Base-by-base conservation (phyloP, 2,797 vertebrate species). In the Eurystomus glaucurus region DNA sequence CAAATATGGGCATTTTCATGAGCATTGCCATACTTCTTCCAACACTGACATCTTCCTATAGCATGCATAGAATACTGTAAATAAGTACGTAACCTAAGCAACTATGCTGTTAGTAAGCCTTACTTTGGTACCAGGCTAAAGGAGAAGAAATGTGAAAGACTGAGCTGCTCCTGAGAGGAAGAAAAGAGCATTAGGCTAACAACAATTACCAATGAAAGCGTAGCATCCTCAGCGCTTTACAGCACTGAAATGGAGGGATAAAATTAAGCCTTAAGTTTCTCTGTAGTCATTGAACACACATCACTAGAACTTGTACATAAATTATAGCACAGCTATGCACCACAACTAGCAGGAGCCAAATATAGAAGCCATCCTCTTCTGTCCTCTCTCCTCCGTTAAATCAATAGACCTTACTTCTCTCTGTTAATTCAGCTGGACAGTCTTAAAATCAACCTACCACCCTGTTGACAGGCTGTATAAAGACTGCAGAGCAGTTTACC, bases 241-340 rank as follows among this genome's bases (percentile, higher is more conserved):
- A 90, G 52, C 33, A 29, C 65, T 65, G 70, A 92, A 75, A 54
- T 69, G 31, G 26, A 65, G 31, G 29, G 37, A 21, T 61, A 50
- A 65, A 93, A 65, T 50, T 46, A 69, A 88, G 10, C 9, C 33
- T 19, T 31, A 33, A 82, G 29, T 91, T 83, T n/a, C 41, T 93
- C 31, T n/a, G 10, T 33, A 65, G 50, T 54, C 14, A 26, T 69
- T 78, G 78, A 48, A 58, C 46, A 48, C 3, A 23, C 43, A 5
- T 9, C 1, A 1, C 88, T 90, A 78, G 65, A 65, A 43, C 18
- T 64, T 80, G 21, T 58, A 28, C 0, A 0, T 75, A 43, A 81
- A 61, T 48, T 14, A 7, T 41, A 76, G 33, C 16, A 35, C 16
- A 65, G 21, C 23, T 61, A 1, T 28, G 13, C 45, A 64, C n/a